Evolutionary conservation across 2,888 invertebrate genomes (phyloP).

Genomic region (Nymphalis polychloros): DNA sequence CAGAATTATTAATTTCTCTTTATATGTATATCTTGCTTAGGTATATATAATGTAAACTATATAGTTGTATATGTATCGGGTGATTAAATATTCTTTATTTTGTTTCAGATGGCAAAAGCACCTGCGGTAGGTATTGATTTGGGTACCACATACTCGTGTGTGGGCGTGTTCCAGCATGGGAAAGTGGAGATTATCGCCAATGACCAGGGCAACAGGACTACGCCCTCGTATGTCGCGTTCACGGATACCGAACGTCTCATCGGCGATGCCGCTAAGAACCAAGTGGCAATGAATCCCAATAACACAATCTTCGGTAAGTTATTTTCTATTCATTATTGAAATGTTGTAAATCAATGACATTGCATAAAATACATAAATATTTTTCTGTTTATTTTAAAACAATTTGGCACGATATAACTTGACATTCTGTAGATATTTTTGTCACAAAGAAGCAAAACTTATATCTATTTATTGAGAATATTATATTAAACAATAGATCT

Average conservation of each 20-base stretch:
- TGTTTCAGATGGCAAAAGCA: slow-evolving; percentile 85
- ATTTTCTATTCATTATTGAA: background rate
- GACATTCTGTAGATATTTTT: too few species aligned
- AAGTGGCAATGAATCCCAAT: slow-evolving; percentile 93
- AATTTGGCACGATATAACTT: too few species aligned
- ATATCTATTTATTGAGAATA: too few species aligned
- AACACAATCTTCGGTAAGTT: slow-evolving; percentile 91
- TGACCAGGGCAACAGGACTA: slow-evolving; percentile 94
- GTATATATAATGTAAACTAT: background rate
- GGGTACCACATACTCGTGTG: slow-evolving; percentile 97
- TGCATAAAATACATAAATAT: too few species aligned
- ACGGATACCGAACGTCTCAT: slow-evolving; percentile 92
- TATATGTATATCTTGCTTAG: background rate
- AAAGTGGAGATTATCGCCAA: slow-evolving; percentile 95
- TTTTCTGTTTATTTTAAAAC: too few species aligned
- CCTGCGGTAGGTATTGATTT: slow-evolving; percentile 97
- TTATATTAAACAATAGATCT: too few species aligned
- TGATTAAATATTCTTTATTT: slow-evolving; percentile 29
- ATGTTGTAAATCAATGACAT: too few species aligned
- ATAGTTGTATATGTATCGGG: background rate
- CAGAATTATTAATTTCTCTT: background rate
- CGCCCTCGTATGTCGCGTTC: slow-evolving; percentile 92
- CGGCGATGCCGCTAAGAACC: slow-evolving; percentile 92
- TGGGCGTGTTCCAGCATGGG: slow-evolving; percentile 95
- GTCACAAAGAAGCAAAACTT: too few species aligned